A percentile compares a stretch with the other conserved stretches of the same genome.
phyloP scores from a whole-genome alignment of 2,113 vertebrate genomes.

The Tringa solitaria region DNA sequence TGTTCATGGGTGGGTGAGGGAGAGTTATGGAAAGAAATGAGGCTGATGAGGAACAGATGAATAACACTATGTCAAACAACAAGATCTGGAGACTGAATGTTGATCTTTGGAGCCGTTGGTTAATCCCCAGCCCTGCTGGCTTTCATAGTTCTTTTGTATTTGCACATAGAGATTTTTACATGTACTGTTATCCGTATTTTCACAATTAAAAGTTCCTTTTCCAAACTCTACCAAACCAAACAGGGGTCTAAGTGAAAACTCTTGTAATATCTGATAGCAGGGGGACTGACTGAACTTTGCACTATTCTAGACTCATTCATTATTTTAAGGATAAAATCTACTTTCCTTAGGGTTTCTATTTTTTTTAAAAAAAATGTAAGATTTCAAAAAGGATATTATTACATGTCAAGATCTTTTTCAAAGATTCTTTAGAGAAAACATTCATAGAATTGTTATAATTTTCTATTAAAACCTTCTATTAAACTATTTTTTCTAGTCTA shows the following conservation, averaged over 20 bases:
- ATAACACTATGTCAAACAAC: neutral
- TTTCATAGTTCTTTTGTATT: neutral
- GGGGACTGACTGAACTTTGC: neutral
- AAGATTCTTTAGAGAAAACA: neutral
- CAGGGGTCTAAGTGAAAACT: neutral
- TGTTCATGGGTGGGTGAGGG: fast-evolving
- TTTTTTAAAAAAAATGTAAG: neutral
- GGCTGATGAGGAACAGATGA: neutral
- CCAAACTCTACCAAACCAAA: neutral
- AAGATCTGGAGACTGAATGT: neutral
- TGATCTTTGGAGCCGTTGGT: neutral
- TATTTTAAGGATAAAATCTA: neutral
- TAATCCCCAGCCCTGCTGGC: neutral
- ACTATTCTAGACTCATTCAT: neutral
- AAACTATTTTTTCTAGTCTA: neutral
- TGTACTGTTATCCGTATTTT: fast-evolving
- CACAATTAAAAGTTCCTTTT: neutral
- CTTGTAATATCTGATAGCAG: neutral
- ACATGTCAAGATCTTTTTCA: neutral
- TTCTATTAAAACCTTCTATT: neutral
- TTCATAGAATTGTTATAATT: neutral
- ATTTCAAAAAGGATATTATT: neutral
- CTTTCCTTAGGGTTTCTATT: neutral
- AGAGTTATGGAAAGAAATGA: neutral
- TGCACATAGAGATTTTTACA: neutral